phyloP scores from a whole-genome alignment of 2,888 invertebrate genomes.

The Buathra laborator region DNA sequence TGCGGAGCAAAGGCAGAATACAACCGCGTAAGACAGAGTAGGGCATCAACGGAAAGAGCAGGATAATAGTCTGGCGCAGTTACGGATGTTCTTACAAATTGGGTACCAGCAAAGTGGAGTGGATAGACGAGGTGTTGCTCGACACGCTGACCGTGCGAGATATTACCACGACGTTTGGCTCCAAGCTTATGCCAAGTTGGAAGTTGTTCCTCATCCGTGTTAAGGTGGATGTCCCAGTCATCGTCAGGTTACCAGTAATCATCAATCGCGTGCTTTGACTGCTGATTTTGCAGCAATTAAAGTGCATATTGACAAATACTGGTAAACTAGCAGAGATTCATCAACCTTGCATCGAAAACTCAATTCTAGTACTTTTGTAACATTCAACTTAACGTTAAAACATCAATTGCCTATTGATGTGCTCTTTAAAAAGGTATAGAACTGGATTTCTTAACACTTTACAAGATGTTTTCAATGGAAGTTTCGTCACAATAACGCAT shows the following conservation, averaged over 20 bases:
- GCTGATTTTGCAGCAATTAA: no score
- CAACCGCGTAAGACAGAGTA: conserved; percentile 7
- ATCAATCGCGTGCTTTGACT: no score
- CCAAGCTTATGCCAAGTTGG: neutral
- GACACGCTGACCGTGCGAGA: neutral
- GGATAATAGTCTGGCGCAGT: conserved; percentile 5
- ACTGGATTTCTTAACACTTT: neutral
- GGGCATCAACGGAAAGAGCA: neutral
- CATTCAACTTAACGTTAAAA: neutral
- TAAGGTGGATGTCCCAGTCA: neutral
- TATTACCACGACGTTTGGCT: neutral
- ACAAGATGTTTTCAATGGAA: neutral
- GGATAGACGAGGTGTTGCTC: neutral
- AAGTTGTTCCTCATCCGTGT: neutral
- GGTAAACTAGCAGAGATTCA: no score
- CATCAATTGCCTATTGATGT: neutral
- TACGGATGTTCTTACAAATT: conserved; percentile 13
- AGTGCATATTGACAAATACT: no score
- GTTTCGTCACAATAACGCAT: neutral
- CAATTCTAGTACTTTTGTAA: no score
- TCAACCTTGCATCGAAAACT: no score
- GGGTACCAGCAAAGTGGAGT: conserved; percentile 1
- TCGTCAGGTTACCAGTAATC: no score
- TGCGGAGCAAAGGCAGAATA: neutral
- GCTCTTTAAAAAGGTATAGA: neutral